Percentiles rank a stretch among this genome's conserved stretches.
phyloP scores from a whole-genome alignment of 2,113 vertebrate genomes.

The Tenrec ecaudatus region DNA sequence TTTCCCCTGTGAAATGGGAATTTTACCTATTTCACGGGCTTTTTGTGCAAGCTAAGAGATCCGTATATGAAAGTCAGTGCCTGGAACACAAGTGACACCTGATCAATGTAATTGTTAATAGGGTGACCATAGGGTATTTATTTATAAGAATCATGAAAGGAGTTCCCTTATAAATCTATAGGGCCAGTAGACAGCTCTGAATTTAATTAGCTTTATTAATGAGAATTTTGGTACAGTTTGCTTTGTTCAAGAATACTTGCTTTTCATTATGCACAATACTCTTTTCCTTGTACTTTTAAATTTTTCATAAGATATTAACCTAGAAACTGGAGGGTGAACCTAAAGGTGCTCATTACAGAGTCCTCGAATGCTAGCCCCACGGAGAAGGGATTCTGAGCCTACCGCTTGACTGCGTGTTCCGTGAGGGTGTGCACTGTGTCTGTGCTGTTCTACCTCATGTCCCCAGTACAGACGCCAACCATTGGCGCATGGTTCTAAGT shows the following conservation, averaged over 20 bases:
- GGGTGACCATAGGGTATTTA: background rate
- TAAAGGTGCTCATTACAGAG: no score
- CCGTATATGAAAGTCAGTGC: background rate
- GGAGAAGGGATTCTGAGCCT: no score
- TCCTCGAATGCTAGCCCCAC: no score
- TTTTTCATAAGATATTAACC: no score
- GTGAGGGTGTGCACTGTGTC: no score
- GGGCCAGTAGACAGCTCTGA: background rate
- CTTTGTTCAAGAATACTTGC: slow-evolving; percentile 8
- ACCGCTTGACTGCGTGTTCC: no score
- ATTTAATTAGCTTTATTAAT: background rate
- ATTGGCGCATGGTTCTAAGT: no score
- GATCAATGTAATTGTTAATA: background rate
- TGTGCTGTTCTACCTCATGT: no score
- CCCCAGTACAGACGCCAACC: no score
- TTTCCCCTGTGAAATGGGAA: background rate
- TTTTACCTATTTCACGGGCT: background rate
- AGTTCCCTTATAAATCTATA: background rate
- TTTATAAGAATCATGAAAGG: background rate
- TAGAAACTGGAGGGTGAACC: no score
- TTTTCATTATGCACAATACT: background rate
- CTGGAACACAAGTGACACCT: background rate
- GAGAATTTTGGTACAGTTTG: background rate
- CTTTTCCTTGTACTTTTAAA: background rate
- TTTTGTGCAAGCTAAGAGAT: background rate